phyloP scores from a whole-genome alignment of 35 echinoderm and acorn worm genomes.

The Ophiothrix spiculata region DNA sequence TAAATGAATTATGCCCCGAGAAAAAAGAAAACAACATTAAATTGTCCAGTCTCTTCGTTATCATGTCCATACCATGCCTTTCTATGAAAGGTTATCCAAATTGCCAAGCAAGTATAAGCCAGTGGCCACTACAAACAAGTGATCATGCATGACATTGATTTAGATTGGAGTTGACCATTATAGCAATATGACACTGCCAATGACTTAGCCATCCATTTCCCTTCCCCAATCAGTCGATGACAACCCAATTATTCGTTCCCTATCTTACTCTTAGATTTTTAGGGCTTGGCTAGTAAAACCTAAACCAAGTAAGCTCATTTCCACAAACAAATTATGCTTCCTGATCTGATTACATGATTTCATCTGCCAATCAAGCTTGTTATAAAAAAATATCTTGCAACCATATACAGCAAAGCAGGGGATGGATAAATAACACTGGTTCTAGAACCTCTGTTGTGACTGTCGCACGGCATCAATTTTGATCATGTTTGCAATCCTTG shows the following conservation, averaged over 20 bases:
- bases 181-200: neutral
- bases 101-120: too few species aligned
- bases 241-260: neutral
- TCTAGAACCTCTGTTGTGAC: too few species aligned
- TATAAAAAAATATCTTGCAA: slow-evolving; percentile 1
- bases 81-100: too few species aligned
- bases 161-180: neutral
- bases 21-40: too few species aligned
- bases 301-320: neutral
- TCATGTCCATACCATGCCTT: too few species aligned
- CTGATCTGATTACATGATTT: neutral
- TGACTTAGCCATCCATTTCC: slow-evolving; percentile 1
- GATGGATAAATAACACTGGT: too few species aligned
- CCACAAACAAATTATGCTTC: slow-evolving; percentile 3
- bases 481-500: too few species aligned
- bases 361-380: neutral
- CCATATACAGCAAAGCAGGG: neutral
- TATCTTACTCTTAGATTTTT: neutral
- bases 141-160: neutral
- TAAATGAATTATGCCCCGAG: too few species aligned
- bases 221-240: neutral
- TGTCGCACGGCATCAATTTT: too few species aligned
- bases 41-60: too few species aligned
- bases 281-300: neutral
- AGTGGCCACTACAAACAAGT: neutral